Evolutionary conservation across 2,113 vertebrate genomes (phyloP).

Genomic region (Lophotis ruficrista): DNA sequence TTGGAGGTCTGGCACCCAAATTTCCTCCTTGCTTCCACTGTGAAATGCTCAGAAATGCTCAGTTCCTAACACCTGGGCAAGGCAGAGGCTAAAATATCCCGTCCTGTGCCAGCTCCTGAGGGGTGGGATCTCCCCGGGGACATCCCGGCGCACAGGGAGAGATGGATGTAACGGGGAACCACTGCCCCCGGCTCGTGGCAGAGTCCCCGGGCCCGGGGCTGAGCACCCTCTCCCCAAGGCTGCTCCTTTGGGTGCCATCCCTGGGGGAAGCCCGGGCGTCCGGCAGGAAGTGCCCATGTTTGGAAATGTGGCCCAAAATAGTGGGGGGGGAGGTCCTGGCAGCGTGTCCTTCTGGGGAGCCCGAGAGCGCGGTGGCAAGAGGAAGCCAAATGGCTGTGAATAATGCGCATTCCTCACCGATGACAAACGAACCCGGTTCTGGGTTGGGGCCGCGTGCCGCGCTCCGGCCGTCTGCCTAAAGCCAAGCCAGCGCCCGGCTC

Average conservation of each 20-base stretch:
- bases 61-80: background rate
- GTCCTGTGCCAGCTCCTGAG: background rate
- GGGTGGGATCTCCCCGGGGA: background rate
- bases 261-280: background rate
- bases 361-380: background rate
- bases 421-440: background rate
- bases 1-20: background rate
- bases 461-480: background rate
- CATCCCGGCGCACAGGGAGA: background rate
- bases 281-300: background rate
- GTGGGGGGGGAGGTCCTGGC: background rate
- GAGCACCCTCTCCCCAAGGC: background rate
- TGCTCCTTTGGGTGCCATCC: background rate
- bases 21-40: background rate
- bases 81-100: background rate
- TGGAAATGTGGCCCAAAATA: constrained; percentile 30
- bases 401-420: constrained; percentile 21
- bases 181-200: background rate
- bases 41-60: background rate
- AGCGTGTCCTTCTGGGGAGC: background rate
- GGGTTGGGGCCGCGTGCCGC: background rate
- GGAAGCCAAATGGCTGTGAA: constrained; percentile 26
- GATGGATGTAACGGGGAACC: background rate
- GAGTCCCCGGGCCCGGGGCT: background rate
- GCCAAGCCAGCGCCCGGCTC: background rate